A percentile compares a stretch with the other conserved stretches of the same genome.
These are phyloP conservation scores for Papilio demoleus DNA, from an alignment of 2,888 invertebrate genomes.

Conservation along the genomic window DNA sequence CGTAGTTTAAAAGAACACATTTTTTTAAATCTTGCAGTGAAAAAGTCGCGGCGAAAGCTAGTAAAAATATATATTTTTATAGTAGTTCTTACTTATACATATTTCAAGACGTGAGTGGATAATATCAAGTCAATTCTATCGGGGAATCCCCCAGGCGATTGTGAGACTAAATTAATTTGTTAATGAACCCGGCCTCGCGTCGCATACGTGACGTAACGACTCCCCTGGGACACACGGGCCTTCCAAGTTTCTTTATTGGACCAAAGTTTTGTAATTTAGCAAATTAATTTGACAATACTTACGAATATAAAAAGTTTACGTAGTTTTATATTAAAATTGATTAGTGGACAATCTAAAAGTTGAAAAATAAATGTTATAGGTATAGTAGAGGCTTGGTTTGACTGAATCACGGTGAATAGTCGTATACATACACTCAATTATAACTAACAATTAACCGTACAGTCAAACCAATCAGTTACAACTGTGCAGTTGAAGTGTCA, in stretches of 20 bases:
- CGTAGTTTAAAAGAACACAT: too few species aligned
- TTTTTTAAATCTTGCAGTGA: too few species aligned
- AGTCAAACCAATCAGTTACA: too few species aligned
- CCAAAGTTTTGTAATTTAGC: slow-evolving; percentile 14
- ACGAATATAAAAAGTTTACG: background rate
- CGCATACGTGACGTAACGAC: slow-evolving; percentile 28
- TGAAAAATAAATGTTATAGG: background rate
- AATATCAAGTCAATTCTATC: background rate
- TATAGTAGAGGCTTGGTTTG: background rate
- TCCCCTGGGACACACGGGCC: background rate
- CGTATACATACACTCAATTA: too few species aligned
- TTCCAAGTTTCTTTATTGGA: slow-evolving; percentile 15
- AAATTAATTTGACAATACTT: slow-evolving; percentile 3
- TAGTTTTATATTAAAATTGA: background rate
- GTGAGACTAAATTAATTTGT: slow-evolving; percentile 30
- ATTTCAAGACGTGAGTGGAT: background rate
- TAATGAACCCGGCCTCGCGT: slow-evolving; percentile 1
- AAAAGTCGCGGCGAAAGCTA: too few species aligned
- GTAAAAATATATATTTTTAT: background rate
- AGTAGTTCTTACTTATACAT: background rate
- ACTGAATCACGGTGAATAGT: too few species aligned
- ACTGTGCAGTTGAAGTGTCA: too few species aligned
- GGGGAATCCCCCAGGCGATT: background rate
- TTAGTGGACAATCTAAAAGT: background rate
- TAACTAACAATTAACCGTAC: too few species aligned